A percentile compares a stretch with the other conserved stretches of the same genome.
Evolutionary conservation across 2,888 invertebrate genomes (phyloP).

Genomic region (Pristionchus entomophagus): DNA sequence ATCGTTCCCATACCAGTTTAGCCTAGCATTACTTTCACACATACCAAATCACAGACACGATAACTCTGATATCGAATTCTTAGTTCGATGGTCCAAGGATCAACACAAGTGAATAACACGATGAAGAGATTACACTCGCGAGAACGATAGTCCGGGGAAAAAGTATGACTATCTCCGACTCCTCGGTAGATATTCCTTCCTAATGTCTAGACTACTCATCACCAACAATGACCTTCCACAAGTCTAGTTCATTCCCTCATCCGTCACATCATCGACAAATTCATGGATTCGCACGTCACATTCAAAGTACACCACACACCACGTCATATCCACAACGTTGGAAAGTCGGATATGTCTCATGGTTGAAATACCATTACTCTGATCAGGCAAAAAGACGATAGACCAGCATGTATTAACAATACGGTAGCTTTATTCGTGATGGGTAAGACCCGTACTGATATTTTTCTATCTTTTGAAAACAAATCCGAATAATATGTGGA

Average conservation of each 20-base stretch:
- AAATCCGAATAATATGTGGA: not conserved
- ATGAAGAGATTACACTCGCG: not conserved
- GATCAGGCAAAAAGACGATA: not conserved
- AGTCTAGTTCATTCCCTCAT: no score
- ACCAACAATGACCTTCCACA: no score
- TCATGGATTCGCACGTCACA: no score
- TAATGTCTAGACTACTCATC: no score
- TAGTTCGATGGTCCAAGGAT: not conserved
- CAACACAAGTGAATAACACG: not conserved
- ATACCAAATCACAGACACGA: not conserved
- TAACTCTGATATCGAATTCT: not conserved
- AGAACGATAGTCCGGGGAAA: no score
- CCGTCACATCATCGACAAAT: not conserved
- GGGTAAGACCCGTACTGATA: not conserved
- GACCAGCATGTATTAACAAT: not conserved
- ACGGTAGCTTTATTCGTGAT: slow-evolving; percentile 23
- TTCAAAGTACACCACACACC: not conserved
- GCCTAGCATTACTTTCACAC: not conserved
- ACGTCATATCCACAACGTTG: no score
- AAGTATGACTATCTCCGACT: no score
- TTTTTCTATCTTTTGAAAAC: not conserved
- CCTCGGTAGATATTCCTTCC: no score
- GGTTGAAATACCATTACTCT: slow-evolving; percentile 25
- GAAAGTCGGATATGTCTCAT: not conserved
- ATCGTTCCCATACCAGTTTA: not conserved